Conservation (phyloP, 2,113 vertebrate species). For the Camarhynchus parvulus region DNA sequence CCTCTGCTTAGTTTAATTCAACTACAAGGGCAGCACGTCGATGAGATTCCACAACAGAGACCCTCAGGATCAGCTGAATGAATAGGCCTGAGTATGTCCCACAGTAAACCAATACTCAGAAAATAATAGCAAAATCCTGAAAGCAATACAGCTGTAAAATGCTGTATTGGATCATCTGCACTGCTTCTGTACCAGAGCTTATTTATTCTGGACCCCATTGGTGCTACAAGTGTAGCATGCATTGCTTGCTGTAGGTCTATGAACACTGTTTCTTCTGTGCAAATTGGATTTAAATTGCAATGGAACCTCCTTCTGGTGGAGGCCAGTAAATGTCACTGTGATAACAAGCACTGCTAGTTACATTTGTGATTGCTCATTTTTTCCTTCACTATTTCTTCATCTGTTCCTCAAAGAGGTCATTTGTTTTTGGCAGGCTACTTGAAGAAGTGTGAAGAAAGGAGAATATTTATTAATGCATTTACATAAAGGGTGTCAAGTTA, state of each 20-base stretch:
- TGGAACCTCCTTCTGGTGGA: not conserved
- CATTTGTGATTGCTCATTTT: conserved; percentile 1
- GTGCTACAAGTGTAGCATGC: not conserved
- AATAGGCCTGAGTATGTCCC: not conserved
- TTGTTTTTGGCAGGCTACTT: conserved; percentile 11
- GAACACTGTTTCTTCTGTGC: not conserved
- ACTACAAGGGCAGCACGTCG: not conserved
- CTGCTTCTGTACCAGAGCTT: not conserved
- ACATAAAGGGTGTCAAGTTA: not conserved
- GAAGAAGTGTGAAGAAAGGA: not conserved
- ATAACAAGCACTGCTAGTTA: not conserved
- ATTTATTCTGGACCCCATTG: not conserved
- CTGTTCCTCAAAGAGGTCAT: not conserved
- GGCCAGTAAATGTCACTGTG: not conserved
- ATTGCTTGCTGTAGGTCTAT: not conserved
- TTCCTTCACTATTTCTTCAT: not conserved
- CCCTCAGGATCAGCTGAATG: not conserved
- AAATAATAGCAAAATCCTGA: not conserved
- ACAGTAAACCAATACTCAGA: not conserved
- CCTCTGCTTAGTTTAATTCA: not conserved
- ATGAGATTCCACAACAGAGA: not conserved
- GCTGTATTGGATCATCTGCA: not conserved
- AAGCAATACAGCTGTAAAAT: not conserved
- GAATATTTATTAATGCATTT: conserved; percentile 15
- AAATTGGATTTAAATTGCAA: not conserved